Evolutionary conservation across 2,797 vertebrate genomes (phyloP).

Genomic region (Agapornis canus): DNA sequence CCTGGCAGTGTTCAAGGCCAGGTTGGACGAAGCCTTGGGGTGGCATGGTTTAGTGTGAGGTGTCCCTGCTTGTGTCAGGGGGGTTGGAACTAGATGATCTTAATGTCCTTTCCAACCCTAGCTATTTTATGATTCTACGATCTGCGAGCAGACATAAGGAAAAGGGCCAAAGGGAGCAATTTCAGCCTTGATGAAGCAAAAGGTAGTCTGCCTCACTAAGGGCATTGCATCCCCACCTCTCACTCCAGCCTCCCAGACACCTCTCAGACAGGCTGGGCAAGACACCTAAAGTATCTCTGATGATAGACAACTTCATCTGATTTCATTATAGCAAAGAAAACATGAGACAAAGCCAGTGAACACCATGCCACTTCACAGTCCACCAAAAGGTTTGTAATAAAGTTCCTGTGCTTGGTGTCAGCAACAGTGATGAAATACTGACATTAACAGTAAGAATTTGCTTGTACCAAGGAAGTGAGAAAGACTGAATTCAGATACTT

Average conservation of each 20-base stretch:
- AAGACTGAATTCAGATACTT: background rate
- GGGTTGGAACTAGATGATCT: too few relatives aligned
- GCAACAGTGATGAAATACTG: background rate
- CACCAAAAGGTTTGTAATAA: background rate
- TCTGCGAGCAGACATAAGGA: background rate
- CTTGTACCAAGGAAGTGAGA: background rate
- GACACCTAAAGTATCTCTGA: background rate
- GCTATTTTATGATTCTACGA: too few relatives aligned
- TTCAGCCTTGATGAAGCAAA: background rate
- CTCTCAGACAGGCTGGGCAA: background rate
- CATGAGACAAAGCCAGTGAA: background rate
- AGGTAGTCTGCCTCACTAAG: background rate
- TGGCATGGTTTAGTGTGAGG: too few relatives aligned
- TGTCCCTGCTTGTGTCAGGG: too few relatives aligned
- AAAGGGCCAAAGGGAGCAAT: too few relatives aligned
- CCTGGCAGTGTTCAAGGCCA: too few relatives aligned
- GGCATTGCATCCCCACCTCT: background rate
- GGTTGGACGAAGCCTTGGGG: too few relatives aligned
- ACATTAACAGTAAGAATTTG: background rate
- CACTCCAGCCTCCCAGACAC: background rate
- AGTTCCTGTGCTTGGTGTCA: background rate
- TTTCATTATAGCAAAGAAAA: background rate
- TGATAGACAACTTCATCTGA: background rate
- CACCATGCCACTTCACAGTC: background rate
- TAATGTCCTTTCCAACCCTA: too few relatives aligned